A percentile compares a stretch with the other conserved stretches of the same genome.
Evolutionary conservation across 2,113 vertebrate species (phyloP).

Genomic region (Eptatretus burgeri): DNA sequence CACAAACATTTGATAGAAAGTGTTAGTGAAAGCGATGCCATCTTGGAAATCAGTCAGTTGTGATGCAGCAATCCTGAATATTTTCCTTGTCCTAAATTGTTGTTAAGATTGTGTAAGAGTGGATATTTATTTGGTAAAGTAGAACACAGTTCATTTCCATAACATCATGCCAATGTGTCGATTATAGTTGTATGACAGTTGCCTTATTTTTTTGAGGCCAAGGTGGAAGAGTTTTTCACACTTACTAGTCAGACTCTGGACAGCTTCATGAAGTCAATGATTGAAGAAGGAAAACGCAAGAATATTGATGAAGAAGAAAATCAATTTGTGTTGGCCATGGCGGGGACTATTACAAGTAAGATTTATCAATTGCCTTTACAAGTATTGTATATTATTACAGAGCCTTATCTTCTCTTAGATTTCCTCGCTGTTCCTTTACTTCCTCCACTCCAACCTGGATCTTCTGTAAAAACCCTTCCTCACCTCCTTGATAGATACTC

Average conservation of each 20-base stretch:
- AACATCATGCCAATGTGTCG: neutral
- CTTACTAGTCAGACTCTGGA: conserved; percentile 1
- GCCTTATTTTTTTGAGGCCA: neutral
- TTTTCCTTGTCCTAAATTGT: no score
- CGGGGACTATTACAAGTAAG: conserved; percentile 2
- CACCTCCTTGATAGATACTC: no score
- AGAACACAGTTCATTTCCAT: neutral
- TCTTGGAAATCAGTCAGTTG: no score
- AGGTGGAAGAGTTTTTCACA: conserved; percentile 5
- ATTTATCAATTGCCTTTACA: neutral
- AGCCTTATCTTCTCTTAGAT: no score
- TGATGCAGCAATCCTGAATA: no score
- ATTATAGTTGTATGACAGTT: no score
- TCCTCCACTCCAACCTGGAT: no score
- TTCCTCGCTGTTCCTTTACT: no score
- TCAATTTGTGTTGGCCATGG: conserved; percentile 3
- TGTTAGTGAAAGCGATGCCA: no score
- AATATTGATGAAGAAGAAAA: neutral
- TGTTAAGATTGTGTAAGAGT: neutral
- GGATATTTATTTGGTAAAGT: neutral
- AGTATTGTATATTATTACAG: no score
- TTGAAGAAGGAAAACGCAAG: neutral
- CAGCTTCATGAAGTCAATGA: conserved; percentile 3
- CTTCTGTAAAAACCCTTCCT: no score
- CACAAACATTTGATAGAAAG: no score